A percentile compares a stretch with the other conserved stretches of the same genome.
Conservation (phyloP, 1,140 invertebrate species). For the Pararge aegeria region DNA sequence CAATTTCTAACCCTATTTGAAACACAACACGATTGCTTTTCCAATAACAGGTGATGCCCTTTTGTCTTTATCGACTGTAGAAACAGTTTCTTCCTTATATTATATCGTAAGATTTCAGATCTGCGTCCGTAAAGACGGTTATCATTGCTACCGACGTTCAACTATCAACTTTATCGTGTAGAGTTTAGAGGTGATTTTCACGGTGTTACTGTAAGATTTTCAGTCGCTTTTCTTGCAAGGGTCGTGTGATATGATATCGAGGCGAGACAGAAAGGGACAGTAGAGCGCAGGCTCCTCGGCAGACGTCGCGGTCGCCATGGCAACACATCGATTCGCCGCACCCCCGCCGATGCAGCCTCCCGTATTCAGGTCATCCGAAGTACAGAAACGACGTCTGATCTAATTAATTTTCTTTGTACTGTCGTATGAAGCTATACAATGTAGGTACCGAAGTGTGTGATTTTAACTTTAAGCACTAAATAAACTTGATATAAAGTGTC, state of each 20-base stretch:
- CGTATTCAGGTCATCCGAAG: constrained; percentile 73
- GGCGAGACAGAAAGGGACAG: constrained; percentile 73
- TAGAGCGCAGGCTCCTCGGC: constrained; percentile 77
- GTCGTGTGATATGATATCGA: constrained; percentile 69
- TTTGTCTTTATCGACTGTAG: constrained; percentile 67
- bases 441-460: background rate
- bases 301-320: constrained; percentile 76
- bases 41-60: constrained; percentile 28
- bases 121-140: constrained; percentile 24
- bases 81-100: constrained; percentile 71
- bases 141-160: background rate
- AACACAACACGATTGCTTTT: constrained; percentile 35
- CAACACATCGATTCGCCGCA: constrained; percentile 73
- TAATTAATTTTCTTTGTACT: constrained; percentile 33
- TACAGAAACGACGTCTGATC: constrained; percentile 31
- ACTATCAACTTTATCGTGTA: constrained; percentile 10
- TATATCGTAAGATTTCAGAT: constrained; percentile 57
- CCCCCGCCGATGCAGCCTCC: constrained; percentile 60
- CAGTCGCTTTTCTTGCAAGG: constrained; percentile 26
- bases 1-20: constrained; percentile 32
- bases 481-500: background rate
- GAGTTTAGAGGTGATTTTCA: constrained; percentile 23
- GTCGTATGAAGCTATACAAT: background rate
- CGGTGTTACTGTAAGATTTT: background rate
- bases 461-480: background rate